Percentiles rank a stretch among this genome's conserved stretches.
phyloP scores from a whole-genome alignment of 2,797 vertebrate species.

The Notolepis coatsorum region DNA sequence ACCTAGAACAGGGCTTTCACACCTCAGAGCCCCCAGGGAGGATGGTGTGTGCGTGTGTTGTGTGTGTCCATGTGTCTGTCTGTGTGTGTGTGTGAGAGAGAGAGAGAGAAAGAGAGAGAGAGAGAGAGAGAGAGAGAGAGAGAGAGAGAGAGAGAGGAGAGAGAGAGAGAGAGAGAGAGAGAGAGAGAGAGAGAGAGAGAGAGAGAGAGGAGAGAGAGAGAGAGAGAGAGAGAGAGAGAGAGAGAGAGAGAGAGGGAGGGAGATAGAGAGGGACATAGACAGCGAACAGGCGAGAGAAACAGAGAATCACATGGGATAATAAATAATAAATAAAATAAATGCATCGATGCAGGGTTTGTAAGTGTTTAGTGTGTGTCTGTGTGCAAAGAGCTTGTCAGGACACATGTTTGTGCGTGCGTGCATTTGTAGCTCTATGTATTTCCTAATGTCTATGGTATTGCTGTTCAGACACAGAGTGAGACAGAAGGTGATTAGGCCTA shows the following conservation, averaged over 20 bases:
- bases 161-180: neutral
- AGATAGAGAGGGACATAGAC: neutral
- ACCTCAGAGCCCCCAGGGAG: neutral
- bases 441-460: constrained; percentile 31
- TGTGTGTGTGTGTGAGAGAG: neutral
- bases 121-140: neutral
- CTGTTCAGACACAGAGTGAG: constrained; percentile 29
- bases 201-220: too few relatives aligned
- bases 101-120: neutral
- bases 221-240: neutral
- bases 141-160: neutral
- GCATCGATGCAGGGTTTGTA: neutral
- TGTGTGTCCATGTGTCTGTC: neutral
- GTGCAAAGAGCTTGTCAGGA: too few relatives aligned
- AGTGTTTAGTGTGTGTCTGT: neutral
- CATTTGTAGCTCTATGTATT: neutral
- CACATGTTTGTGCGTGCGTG: neutral
- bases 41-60: neutral
- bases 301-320: too few relatives aligned
- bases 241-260: neutral
- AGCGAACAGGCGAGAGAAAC: neutral
- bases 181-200: neutral
- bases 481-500: constrained; percentile 31
- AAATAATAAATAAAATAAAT: neutral
- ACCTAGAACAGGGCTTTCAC: constrained; percentile 32